Conservation (phyloP, 2,113 vertebrate species). For the Rhinichthys klamathensis region DNA sequence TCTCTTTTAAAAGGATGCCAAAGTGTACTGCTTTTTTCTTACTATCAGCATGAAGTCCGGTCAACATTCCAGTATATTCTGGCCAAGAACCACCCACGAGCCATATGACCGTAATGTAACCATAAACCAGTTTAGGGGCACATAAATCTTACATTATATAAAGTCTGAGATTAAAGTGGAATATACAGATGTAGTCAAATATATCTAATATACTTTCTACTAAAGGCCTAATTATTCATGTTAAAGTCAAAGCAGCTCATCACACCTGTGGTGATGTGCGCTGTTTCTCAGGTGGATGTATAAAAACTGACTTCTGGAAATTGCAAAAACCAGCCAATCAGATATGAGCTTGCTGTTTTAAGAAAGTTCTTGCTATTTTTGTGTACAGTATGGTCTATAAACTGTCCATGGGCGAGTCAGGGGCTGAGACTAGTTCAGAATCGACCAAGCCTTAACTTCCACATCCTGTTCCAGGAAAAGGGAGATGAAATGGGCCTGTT, state of each 20-base stretch:
- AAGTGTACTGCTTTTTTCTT: neutral
- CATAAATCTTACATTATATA: too few relatives aligned
- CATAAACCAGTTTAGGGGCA: too few relatives aligned
- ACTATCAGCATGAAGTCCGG: neutral
- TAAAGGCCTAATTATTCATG: too few relatives aligned
- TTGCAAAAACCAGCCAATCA: neutral
- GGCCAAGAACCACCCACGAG: neutral
- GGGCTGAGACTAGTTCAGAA: neutral
- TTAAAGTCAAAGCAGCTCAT: too few relatives aligned
- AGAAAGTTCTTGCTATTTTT: neutral
- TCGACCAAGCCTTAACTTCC: neutral
- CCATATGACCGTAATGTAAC: neutral
- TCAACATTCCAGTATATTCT: neutral
- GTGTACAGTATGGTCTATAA: neutral
- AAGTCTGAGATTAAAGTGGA: too few relatives aligned
- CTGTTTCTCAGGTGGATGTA: neutral
- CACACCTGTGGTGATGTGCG: too few relatives aligned
- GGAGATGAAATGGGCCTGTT: neutral
- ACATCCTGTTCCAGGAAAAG: neutral
- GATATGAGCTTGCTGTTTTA: neutral
- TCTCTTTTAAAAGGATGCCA: too few relatives aligned
- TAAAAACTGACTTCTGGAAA: neutral
- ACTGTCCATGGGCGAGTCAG: neutral
- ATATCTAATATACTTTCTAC: too few relatives aligned
- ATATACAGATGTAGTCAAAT: too few relatives aligned